Conservation (phyloP, 2,888 invertebrate species). For the Alcis repandata region DNA sequence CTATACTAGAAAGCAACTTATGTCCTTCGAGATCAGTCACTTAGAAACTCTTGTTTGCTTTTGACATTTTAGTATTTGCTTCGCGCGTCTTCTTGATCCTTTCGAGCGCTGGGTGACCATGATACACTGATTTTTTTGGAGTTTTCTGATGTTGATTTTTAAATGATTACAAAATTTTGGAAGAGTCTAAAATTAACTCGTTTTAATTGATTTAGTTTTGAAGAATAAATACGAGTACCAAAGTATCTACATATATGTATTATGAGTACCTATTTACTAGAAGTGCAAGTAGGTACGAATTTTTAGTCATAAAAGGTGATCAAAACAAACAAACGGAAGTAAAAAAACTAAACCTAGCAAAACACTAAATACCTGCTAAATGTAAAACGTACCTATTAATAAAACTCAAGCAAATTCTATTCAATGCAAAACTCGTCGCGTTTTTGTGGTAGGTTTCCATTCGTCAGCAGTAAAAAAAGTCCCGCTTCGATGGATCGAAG, state of each 20-base stretch:
- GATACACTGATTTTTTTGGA: not conserved
- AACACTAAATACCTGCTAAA: too few species aligned
- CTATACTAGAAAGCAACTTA: constrained; percentile 5
- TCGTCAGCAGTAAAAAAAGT: constrained; percentile 19
- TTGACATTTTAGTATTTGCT: not conserved
- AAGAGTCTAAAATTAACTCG: too few species aligned
- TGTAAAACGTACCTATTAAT: not conserved
- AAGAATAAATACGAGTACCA: too few species aligned
- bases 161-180: too few species aligned
- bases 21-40: not conserved
- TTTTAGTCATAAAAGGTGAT: too few species aligned
- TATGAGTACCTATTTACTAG: too few species aligned
- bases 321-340: too few species aligned
- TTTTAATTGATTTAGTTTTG: too few species aligned
- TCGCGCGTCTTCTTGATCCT: not conserved
- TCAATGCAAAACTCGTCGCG: not conserved
- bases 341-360: too few species aligned
- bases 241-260: too few species aligned
- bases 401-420: not conserved
- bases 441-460: constrained; percentile 32
- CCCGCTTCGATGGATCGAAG: constrained; percentile 24
- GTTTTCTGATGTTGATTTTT: not conserved
- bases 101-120: not conserved
- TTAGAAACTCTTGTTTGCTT: not conserved
- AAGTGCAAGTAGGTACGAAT: too few species aligned